These are phyloP conservation scores for Rotaria sp. DNA, from an alignment of 2,888 invertebrate species.

Conservation along the genomic window DNA sequence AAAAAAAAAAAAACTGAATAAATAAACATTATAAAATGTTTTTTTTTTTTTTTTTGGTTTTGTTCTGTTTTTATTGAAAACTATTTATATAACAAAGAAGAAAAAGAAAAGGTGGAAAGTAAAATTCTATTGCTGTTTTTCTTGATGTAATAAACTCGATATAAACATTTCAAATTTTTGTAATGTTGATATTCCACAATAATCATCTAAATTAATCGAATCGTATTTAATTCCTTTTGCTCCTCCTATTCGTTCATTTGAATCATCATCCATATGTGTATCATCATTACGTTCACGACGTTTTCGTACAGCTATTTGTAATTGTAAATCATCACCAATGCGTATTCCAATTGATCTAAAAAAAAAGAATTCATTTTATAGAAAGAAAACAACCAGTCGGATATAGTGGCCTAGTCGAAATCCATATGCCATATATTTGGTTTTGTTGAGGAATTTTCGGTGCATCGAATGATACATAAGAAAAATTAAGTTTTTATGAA, in stretches of 20 bases:
- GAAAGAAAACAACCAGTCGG: too few relatives aligned
- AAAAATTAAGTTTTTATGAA: too few relatives aligned
- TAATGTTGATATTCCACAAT: not conserved
- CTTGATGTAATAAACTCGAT: not conserved
- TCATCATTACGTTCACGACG: not conserved
- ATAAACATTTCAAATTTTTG: constrained; percentile 28
- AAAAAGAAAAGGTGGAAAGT: not conserved
- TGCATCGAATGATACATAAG: too few relatives aligned
- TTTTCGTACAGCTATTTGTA: not conserved
- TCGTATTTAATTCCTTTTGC: not conserved
- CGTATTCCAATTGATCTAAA: constrained; percentile 4
- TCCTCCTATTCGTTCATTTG: not conserved
- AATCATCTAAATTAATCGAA: not conserved
- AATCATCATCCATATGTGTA: constrained; percentile 7
- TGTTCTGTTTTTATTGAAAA: not conserved
- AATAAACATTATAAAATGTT: too few relatives aligned
- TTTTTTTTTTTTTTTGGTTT: too few relatives aligned
- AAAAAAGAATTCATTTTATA: not conserved
- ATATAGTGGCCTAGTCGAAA: too few relatives aligned
- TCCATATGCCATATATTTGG: too few relatives aligned
- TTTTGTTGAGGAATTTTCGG: too few relatives aligned
- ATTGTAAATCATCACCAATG: constrained; percentile 23
- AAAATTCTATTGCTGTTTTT: not conserved
- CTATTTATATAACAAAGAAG: not conserved
- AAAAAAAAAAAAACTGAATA: too few relatives aligned